Base-by-base conservation (phyloP, 2,113 vertebrate genomes). In the Lasiurus borealis region DNA sequence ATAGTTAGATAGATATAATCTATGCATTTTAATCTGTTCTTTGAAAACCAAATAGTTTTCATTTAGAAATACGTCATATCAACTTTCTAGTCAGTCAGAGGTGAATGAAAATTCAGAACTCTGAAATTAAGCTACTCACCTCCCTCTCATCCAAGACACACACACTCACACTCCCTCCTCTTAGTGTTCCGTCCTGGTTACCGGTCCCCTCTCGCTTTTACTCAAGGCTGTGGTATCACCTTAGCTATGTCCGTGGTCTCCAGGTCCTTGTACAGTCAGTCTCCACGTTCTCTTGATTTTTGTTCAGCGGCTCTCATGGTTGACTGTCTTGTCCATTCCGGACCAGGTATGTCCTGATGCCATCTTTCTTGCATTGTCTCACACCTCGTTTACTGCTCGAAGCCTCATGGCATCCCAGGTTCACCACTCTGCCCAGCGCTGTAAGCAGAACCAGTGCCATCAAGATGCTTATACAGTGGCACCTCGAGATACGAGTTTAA, bases 41-140 rank as follows among this genome's bases (percentile, higher is more conserved):
- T 92, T 95, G 54, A 95, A 85, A 95, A 86, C 2, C 12, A 88
- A 57, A 44, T 57, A 64, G 80, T 93, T 95, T 92, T 93, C 10
- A 48, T 87, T 73, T 95, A 85, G 88, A 95, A 95, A 62, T 66
- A 84, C 66, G 83, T 57, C n/a, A 48, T 31, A 27, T 89, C 13
- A 71, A 7, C 68, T 52, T 71, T 36, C 36, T 81, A 21, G 31
- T 44, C 64, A 75, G 40, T 27, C 15, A 62, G 34, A 92, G 71
- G 15, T 59, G 25, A 88, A n/a, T 86, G 25, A 44, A 48, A 82
- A 25, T 72, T 73, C 6, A 86, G 62, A 93, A 84, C 85, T 78
- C 69, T 62, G 62, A 92, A 93, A 52, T 76, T 64, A 72, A 48
- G 40, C 16, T 76, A 25, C 13, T 69, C 85, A 50, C 52, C 6